Percentiles rank a stretch among this genome's conserved stretches.
These are phyloP conservation scores for Puma concolor DNA, from an alignment of 2,113 vertebrate species.

Conservation along the genomic window DNA sequence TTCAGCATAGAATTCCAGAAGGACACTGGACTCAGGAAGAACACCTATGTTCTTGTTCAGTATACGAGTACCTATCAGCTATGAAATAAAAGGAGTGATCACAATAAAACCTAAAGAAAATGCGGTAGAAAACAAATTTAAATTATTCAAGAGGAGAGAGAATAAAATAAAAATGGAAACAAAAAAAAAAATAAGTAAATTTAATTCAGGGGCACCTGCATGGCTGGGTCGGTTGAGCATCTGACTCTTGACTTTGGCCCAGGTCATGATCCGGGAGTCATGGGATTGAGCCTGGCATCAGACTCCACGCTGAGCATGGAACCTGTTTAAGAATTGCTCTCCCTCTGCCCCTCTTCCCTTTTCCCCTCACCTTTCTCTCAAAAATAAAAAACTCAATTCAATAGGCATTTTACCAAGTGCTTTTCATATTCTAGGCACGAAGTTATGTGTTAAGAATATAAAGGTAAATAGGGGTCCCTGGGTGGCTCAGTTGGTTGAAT, in stretches of 20 bases:
- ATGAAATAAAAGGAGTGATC: not conserved
- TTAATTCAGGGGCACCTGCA: no score
- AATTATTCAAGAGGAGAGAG: not conserved
- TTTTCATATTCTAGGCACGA: not conserved
- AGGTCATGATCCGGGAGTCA: no score
- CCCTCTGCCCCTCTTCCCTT: no score
- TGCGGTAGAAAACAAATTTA: not conserved
- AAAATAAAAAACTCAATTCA: constrained; percentile 21
- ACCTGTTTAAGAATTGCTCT: no score
- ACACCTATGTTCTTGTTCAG: not conserved
- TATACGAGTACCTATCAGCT: not conserved
- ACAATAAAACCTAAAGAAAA: not conserved
- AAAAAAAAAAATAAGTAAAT: no score
- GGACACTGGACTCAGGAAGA: not conserved
- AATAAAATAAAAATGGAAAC: constrained; percentile 15
- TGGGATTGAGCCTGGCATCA: no score
- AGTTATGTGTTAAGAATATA: not conserved
- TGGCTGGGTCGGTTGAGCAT: no score
- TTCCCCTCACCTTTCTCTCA: no score
- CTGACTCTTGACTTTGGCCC: no score
- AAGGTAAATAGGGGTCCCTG: not conserved
- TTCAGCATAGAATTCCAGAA: not conserved
- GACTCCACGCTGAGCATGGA: no score
- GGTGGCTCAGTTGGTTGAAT: no score
- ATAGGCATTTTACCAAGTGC: not conserved